Evolutionary conservation across 2,797 vertebrate genomes (phyloP).

Genomic region (Notolabrus celidotus): DNA sequence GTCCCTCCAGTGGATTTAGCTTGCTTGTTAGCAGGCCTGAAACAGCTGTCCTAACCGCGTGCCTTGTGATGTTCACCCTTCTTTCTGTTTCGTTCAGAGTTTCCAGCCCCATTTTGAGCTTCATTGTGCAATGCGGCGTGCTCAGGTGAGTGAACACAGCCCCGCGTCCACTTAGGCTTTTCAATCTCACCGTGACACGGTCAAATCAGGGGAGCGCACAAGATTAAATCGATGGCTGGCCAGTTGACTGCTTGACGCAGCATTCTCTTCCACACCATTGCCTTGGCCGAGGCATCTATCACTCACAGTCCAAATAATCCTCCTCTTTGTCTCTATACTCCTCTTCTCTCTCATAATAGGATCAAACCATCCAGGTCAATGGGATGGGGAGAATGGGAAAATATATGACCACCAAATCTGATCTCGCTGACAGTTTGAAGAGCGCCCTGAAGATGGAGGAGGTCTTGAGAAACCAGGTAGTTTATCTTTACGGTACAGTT

Average conservation of each 20-base stretch:
- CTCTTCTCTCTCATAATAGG: constrained; percentile 32
- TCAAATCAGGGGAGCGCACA: constrained; percentile 77
- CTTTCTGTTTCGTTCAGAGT: constrained; percentile 41
- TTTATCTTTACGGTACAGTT: too few species aligned
- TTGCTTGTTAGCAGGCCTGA: constrained; percentile 75
- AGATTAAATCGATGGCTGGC: constrained; percentile 82
- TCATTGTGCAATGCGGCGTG: constrained; percentile 32
- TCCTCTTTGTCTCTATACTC: constrained; percentile 49
- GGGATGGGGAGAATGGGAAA: not conserved
- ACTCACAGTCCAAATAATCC: constrained; percentile 56
- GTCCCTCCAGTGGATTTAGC: constrained; percentile 70
- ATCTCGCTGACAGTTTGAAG: not conserved
- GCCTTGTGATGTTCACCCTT: constrained; percentile 53
- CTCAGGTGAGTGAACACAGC: constrained; percentile 73
- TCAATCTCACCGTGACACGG: constrained; percentile 75
- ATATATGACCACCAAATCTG: not conserved
- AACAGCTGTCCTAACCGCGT: constrained; percentile 64
- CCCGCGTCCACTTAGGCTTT: constrained; percentile 76
- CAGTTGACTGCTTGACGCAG: constrained; percentile 78
- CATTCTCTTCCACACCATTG: constrained; percentile 81
- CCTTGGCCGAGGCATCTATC: constrained; percentile 69
- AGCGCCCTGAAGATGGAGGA: not conserved
- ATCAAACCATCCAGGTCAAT: constrained; percentile 1
- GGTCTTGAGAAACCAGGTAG: not conserved
- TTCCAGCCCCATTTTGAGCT: constrained; percentile 39